A percentile compares a stretch with the other conserved stretches of the same genome.
These are phyloP conservation scores for Eilema caniola DNA, from an alignment of 2,888 invertebrate species.

Conservation along the genomic window DNA sequence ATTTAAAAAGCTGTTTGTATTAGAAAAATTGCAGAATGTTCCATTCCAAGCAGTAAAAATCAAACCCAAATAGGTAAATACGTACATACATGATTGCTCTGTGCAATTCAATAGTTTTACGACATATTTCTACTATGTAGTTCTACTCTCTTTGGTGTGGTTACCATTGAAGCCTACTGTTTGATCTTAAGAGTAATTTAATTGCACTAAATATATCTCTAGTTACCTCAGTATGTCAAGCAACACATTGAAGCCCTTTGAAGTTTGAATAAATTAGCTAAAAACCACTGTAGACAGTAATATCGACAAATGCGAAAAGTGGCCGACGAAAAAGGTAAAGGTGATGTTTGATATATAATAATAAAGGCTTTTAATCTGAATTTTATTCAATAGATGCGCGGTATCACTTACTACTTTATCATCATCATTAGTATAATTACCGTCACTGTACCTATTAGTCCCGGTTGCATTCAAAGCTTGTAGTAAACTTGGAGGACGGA, in stretches of 20 bases:
- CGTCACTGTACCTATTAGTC: too few species aligned
- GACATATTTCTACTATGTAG: not conserved
- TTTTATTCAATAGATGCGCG: too few species aligned
- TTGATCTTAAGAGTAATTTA: not conserved
- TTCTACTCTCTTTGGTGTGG: not conserved
- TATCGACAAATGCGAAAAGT: constrained; percentile 1
- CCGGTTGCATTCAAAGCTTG: too few species aligned
- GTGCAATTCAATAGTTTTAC: not conserved
- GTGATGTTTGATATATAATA: not conserved
- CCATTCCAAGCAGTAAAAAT: not conserved
- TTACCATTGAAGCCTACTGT: constrained; percentile 2
- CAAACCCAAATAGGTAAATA: not conserved
- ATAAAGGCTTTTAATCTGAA: too few species aligned
- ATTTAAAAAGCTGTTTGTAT: too few species aligned
- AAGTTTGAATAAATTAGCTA: not conserved
- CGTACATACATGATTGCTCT: not conserved
- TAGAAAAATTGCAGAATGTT: not conserved
- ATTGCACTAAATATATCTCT: constrained; percentile 1
- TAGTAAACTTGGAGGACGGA: too few species aligned
- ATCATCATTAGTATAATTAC: too few species aligned
- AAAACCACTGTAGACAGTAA: not conserved
- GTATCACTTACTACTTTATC: too few species aligned
- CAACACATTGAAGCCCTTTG: not conserved
- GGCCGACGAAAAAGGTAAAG: not conserved
- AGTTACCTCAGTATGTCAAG: not conserved